Evolutionary conservation across 2,888 invertebrate genomes (phyloP).

Genomic region (Rhodophaea formosa): DNA sequence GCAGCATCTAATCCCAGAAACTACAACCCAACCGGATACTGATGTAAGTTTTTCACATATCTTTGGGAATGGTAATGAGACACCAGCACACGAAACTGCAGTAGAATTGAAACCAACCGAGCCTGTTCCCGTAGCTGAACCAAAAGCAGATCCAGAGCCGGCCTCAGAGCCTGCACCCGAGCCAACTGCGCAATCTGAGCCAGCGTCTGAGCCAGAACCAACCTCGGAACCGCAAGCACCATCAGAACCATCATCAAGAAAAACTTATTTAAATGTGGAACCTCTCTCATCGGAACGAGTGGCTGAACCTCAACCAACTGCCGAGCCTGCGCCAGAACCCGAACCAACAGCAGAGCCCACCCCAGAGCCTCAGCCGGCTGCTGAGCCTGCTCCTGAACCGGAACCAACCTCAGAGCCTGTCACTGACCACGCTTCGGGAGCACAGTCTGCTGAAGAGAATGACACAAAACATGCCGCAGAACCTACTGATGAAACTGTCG

Average conservation of each 20-base stretch:
- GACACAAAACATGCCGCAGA: slow-evolving; percentile 34
- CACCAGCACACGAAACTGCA: slow-evolving; percentile 24
- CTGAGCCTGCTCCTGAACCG: slow-evolving; percentile 4
- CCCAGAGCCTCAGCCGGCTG: slow-evolving; percentile 14
- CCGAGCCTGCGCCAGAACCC: slow-evolving; percentile 48
- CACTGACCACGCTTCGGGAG: slow-evolving; percentile 28
- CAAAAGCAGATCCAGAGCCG: slow-evolving; percentile 24
- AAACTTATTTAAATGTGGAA: slow-evolving; percentile 24
- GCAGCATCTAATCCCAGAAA: slow-evolving; percentile 42
- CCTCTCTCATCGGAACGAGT: slow-evolving; percentile 20
- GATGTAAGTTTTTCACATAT: slow-evolving; percentile 59
- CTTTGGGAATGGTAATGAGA: slow-evolving; percentile 46
- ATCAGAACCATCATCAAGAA: slow-evolving; percentile 28
- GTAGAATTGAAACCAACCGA: slow-evolving; percentile 16
- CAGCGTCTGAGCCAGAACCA: slow-evolving; percentile 31
- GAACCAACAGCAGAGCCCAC: slow-evolving; percentile 14
- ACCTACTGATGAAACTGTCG: slow-evolving; percentile 21
- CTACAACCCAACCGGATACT: slow-evolving; percentile 52
- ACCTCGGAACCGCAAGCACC: slow-evolving; percentile 30
- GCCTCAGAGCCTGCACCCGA: slow-evolving; percentile 34
- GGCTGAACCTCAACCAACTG: slow-evolving; percentile 31
- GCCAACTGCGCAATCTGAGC: slow-evolving; percentile 25
- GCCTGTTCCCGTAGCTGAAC: slow-evolving; percentile 18
- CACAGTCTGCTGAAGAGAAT: slow-evolving; percentile 37
- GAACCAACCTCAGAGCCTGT: slow-evolving; percentile 36